These are phyloP conservation scores for Oreohelix idahoensis DNA, from an alignment of 1,140 invertebrate genomes.

Conservation along the genomic window DNA sequence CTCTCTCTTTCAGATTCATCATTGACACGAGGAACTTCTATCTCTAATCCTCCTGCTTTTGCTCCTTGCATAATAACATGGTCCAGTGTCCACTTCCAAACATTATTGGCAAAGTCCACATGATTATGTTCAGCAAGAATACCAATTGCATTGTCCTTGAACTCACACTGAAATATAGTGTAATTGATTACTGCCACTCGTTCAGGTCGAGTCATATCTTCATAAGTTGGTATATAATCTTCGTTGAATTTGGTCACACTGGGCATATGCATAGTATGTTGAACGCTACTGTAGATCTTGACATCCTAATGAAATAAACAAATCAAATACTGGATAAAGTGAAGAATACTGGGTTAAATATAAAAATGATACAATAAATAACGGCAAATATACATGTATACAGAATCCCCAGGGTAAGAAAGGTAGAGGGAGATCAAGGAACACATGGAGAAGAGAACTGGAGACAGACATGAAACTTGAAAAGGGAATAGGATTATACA, in stretches of 20 bases:
- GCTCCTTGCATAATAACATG: slow-evolving; percentile 90
- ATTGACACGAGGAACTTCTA: slow-evolving; percentile 75
- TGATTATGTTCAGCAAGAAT: slow-evolving; percentile 71
- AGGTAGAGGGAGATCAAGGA: no score
- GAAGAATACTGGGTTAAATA: no score
- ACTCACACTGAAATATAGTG: slow-evolving; percentile 57
- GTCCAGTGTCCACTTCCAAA: slow-evolving; percentile 71
- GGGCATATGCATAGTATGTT: slow-evolving; percentile 68
- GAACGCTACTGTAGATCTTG: slow-evolving; percentile 53
- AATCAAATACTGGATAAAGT: no score
- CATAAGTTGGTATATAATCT: slow-evolving; percentile 69
- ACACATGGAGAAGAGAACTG: no score
- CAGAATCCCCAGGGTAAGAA: no score
- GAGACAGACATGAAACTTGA: no score
- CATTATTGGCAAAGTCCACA: slow-evolving; percentile 73
- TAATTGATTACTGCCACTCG: slow-evolving; percentile 71
- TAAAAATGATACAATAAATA: no score
- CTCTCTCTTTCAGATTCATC: slow-evolving; percentile 57
- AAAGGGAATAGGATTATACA: no score
- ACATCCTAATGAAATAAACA: slow-evolving; percentile 39
- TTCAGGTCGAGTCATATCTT: slow-evolving; percentile 71
- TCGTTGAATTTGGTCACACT: slow-evolving; percentile 71
- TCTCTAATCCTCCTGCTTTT: slow-evolving; percentile 79
- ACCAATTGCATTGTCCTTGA: slow-evolving; percentile 62
- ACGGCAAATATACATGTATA: no score